Evolutionary conservation across 2,888 invertebrate genomes (phyloP).

Genomic region (Agriopis leucophaearia): DNA sequence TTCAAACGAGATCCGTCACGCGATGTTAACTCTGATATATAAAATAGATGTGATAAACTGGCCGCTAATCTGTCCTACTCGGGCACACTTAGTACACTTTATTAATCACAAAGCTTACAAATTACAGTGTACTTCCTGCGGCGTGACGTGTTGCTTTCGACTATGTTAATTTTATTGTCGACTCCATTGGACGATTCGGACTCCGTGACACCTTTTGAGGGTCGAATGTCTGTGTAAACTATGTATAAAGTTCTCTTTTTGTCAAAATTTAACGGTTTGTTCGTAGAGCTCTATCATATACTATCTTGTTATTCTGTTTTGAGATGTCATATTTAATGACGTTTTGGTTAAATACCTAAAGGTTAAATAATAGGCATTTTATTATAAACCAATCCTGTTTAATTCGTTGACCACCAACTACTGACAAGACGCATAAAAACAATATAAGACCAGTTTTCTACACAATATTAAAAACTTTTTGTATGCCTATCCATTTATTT

Average conservation of each 20-base stretch:
- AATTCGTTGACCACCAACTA: too few species aligned
- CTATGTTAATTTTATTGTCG: constrained; percentile 85
- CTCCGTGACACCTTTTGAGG: constrained; percentile 75
- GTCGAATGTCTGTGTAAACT: constrained; percentile 65
- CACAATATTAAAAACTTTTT: too few species aligned
- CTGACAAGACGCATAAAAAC: too few species aligned
- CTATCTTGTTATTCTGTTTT: constrained; percentile 3
- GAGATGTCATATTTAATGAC: too few species aligned
- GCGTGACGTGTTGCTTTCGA: constrained; percentile 78
- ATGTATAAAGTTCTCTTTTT: constrained; percentile 59
- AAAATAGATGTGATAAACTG: constrained; percentile 85
- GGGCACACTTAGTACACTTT: constrained; percentile 86
- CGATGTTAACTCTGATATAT: constrained; percentile 78
- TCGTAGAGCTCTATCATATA: constrained; percentile 2
- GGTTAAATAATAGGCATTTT: not conserved
- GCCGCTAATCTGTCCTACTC: constrained; percentile 86
- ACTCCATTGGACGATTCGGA: constrained; percentile 78
- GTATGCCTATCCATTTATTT: too few species aligned
- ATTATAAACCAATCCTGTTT: too few species aligned
- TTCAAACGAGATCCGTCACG: constrained; percentile 86
- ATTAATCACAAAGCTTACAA: constrained; percentile 87
- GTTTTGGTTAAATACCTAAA: too few species aligned
- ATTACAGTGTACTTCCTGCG: constrained; percentile 84
- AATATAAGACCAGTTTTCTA: too few species aligned
- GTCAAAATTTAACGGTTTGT: constrained; percentile 35